Base-by-base conservation (phyloP, 2,797 vertebrate species). In the Ctenopoma multispine region DNA sequence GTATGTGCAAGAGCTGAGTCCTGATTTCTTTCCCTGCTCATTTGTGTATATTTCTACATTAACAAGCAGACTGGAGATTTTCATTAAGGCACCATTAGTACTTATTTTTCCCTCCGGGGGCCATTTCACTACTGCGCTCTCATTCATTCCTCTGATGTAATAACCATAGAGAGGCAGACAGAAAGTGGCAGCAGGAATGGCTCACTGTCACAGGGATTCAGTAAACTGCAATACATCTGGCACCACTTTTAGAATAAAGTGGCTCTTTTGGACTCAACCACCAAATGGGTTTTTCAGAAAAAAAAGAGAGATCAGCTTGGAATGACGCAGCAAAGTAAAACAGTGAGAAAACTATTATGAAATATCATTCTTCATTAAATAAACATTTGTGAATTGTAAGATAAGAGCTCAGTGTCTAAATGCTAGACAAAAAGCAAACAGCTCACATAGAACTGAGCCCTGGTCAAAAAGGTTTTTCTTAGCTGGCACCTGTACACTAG, bases 81-180 rank as follows among this genome's bases (percentile, higher is more conserved):
- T 89, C 77, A 92, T 92, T 88, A 90, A 80, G 79, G 72, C 60
- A 58, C 79, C 71, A 89, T 90, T 87, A 88, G 72, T 67, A 69
- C 59, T 58, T 76, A 43, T 31, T 75, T 64, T 64, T 59, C 75
- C 87, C 79, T 58, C 36, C 23, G 69, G 82, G 63, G 40, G 23
- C 20, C 41, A 55, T 82, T 60, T 75, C 46, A 69, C 51, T 14
- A 27, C 65, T 49, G 54, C 10, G 1, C 43, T 69, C 55, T 72
- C 69, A 64, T 76, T 88, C 76, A 82, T 79, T 80, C 59, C 64
- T 82, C 72, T 80, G 63, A 87, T 77, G 80, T 53, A 86, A 73
- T 76, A 85, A 79, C 49, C 61, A 54, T 14, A 44, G 62, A 62
- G 46, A 71, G 24, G 54, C 56, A 82, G 27, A 67, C 41, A 75